A percentile compares a stretch with the other conserved stretches of the same genome.
Conservation (phyloP, 2,113 vertebrate species). For the Eolophus roseicapilla region DNA sequence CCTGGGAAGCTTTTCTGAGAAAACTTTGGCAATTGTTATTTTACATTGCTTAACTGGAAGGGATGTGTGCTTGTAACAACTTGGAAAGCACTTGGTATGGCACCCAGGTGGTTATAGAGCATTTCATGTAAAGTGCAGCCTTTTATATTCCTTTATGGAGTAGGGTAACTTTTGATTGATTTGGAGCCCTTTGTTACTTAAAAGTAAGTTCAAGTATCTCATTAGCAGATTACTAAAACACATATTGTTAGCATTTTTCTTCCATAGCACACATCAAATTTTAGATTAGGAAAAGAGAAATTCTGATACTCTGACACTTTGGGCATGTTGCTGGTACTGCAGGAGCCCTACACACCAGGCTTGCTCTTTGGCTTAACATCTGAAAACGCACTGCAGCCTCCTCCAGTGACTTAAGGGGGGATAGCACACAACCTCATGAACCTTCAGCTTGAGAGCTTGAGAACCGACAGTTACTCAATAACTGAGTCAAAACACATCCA, state of each 20-base stretch:
- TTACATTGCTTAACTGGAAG: slow-evolving; percentile 17
- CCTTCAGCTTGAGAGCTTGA: neutral
- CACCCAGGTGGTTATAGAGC: slow-evolving; percentile 27
- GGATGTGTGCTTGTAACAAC: neutral
- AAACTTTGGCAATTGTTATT: slow-evolving; percentile 40
- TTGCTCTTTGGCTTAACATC: neutral
- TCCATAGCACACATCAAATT: fast-evolving
- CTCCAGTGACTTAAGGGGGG: neutral
- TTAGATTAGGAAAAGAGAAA: neutral
- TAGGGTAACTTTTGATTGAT: neutral
- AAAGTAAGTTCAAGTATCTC: neutral
- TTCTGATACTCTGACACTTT: neutral
- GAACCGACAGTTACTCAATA: neutral
- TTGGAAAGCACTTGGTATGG: neutral
- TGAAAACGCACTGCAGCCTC: fast-evolving
- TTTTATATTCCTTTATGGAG: neutral
- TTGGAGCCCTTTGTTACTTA: neutral
- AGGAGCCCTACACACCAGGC: fast-evolving
- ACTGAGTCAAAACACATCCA: neutral
- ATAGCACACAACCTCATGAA: neutral
- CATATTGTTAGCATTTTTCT: neutral
- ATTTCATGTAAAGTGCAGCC: neutral
- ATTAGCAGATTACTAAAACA: neutral
- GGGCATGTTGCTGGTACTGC: neutral
- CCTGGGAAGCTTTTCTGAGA: slow-evolving; percentile 15